Conservation (phyloP, 2,113 vertebrate species). For the Acinonyx jubatus region DNA sequence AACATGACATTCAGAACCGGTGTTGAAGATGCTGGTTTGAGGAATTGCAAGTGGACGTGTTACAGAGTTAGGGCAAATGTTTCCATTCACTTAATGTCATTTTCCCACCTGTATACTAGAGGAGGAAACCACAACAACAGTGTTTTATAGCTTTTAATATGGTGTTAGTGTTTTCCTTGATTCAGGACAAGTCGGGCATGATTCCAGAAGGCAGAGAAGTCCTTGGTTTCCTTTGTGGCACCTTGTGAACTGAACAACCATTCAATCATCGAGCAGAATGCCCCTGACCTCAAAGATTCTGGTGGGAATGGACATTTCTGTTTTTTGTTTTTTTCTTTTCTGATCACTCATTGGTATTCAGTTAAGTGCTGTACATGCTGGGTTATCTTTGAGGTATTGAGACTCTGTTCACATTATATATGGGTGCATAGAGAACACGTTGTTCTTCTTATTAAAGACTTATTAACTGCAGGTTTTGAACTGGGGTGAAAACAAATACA, state of each 20-base stretch:
- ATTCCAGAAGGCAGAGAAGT: background rate
- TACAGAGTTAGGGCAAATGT: background rate
- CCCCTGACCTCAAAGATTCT: constrained; percentile 6
- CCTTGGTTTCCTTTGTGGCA: background rate
- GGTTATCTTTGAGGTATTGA: background rate
- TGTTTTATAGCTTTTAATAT: background rate
- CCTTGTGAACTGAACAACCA: background rate
- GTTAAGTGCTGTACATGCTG: background rate
- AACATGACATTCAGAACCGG: background rate
- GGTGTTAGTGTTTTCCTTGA: background rate
- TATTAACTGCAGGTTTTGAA: constrained; percentile 29
- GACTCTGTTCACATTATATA: background rate
- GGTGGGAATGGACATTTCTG: background rate
- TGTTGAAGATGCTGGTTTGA: background rate
- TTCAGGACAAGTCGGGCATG: background rate
- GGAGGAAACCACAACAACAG: background rate
- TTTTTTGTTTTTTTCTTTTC: no score
- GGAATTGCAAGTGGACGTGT: background rate
- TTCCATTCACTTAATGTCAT: background rate
- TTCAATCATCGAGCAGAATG: background rate
- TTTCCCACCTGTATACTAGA: background rate
- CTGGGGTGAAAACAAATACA: background rate
- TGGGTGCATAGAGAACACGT: background rate
- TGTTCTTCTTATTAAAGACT: constrained; percentile 22
- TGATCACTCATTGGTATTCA: background rate